These are phyloP conservation scores for Puffinus mauretanicus DNA, from an alignment of 2,113 vertebrate species.

Conservation along the genomic window DNA sequence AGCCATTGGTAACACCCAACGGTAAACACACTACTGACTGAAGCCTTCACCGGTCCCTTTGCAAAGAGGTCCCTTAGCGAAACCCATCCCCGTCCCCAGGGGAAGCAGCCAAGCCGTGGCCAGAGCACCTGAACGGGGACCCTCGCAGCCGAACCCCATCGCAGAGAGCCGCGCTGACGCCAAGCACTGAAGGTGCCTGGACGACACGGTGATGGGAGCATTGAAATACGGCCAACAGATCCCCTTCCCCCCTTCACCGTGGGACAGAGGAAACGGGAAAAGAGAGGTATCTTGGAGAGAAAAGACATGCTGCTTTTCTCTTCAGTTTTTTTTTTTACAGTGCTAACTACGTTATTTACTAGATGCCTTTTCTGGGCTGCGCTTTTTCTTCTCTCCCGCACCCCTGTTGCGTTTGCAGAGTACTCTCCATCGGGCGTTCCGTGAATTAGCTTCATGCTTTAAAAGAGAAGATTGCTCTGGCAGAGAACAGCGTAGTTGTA, in stretches of 20 bases:
- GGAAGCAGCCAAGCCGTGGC: background rate
- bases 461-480: conserved; percentile 63
- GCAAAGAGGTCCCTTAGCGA: background rate
- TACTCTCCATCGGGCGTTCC: conserved; percentile 26
- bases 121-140: fast-evolving
- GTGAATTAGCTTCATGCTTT: conserved; percentile 63
- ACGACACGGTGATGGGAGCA: fast-evolving
- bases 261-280: background rate
- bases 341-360: conserved; percentile 32
- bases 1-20: background rate
- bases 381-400: conserved; percentile 28
- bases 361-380: background rate
- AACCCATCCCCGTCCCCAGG: background rate
- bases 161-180: fast-evolving
- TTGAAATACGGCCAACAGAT: background rate
- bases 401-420: conserved; percentile 14
- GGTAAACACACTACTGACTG: background rate
- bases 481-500: conserved; percentile 67
- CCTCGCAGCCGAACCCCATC: background rate
- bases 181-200: background rate
- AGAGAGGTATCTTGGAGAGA: background rate
- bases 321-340: background rate
- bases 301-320: background rate
- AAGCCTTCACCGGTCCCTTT: background rate
- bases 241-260: background rate